Evolutionary conservation across 1,140 invertebrate genomes (phyloP), one percentile per base, ranked within the genome.

Genomic region (Teleogryllus occipitalis): DNA sequence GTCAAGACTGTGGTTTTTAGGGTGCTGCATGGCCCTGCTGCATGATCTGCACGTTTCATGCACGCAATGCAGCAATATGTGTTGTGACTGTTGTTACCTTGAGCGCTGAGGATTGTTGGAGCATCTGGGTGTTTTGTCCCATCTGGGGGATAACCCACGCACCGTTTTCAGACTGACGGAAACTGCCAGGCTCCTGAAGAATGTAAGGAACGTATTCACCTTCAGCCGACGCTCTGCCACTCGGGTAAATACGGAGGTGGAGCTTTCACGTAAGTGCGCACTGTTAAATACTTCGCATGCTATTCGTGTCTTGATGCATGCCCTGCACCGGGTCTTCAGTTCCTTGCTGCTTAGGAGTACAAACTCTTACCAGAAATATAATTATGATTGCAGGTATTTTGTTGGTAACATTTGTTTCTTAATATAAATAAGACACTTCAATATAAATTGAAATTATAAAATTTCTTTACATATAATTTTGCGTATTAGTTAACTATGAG

Each of bases 101-200:
- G 54, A 3, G 54, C 54, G 10, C 54, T 65, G 54, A 65, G 10
- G 54, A 18, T 65, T 65, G 18, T 18, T 65, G 54, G 54, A 65
- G 54, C 54, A 18, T 65, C 10, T 18, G 18, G 54, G 54, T 18
- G 54, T 65, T 65, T 77, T 77, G 76, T 76, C 47, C 39, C 48
- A 22, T 48, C 21, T 77, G 76, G 75, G 76, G 76, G 76, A 78
- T 49, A 78, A 65, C 54, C 78, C 78, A 46, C 27, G 14, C 54
- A 7, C 48, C 54, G 47, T 80, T 80, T 80, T 49, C 79, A 80
- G 79, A 80, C 48, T 97, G 86, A 96, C 95, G 88, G 97, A 98
- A 92, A 97, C 96, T 82, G 96, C 96, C 83, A 91, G 96, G 83
- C 91, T 98, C 84, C 91, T 98, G 87, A 94, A 95, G 89, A 96